Evolutionary conservation across 2,888 invertebrate species (phyloP).

Genomic region (Loripinus fragilis): DNA sequence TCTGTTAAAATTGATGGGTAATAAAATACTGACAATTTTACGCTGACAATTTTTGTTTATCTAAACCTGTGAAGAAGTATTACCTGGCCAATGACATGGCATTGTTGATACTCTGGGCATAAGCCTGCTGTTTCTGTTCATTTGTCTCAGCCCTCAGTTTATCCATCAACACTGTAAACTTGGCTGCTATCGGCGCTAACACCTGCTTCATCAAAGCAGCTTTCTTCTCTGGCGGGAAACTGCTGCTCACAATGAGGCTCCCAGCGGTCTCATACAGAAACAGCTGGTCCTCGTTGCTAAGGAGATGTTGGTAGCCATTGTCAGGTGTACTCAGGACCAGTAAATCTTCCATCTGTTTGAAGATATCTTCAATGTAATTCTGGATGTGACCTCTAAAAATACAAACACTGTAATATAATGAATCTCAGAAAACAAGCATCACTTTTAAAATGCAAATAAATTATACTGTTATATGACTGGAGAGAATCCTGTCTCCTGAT

Average conservation of each 20-base stretch:
- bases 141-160: slow-evolving; percentile 81
- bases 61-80: too few relatives aligned
- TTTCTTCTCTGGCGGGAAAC: slow-evolving; percentile 84
- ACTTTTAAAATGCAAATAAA: too few relatives aligned
- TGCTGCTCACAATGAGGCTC: slow-evolving; percentile 85
- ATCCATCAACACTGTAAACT: slow-evolving; percentile 82
- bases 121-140: slow-evolving; percentile 78
- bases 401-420: background rate
- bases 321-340: slow-evolving; percentile 84
- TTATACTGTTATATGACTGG: too few relatives aligned
- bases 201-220: slow-evolving; percentile 84
- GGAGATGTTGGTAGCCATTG: slow-evolving; percentile 80
- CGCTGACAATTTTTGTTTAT: too few relatives aligned
- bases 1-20: too few relatives aligned
- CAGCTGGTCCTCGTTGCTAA: slow-evolving; percentile 85
- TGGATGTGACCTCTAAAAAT: slow-evolving; percentile 82
- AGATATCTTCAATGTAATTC: slow-evolving; percentile 84
- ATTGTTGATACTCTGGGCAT: slow-evolving; percentile 84
- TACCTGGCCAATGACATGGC: slow-evolving; percentile 85
- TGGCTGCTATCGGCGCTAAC: slow-evolving; percentile 84
- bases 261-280: slow-evolving; percentile 86
- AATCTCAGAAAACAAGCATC: too few relatives aligned
- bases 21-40: too few relatives aligned
- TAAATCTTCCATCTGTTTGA: slow-evolving; percentile 85
- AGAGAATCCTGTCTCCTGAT: too few relatives aligned